A percentile compares a stretch with the other conserved stretches of the same genome.
Evolutionary conservation across 2,888 invertebrate species (phyloP).

Genomic region (Melanchra persicariae): DNA sequence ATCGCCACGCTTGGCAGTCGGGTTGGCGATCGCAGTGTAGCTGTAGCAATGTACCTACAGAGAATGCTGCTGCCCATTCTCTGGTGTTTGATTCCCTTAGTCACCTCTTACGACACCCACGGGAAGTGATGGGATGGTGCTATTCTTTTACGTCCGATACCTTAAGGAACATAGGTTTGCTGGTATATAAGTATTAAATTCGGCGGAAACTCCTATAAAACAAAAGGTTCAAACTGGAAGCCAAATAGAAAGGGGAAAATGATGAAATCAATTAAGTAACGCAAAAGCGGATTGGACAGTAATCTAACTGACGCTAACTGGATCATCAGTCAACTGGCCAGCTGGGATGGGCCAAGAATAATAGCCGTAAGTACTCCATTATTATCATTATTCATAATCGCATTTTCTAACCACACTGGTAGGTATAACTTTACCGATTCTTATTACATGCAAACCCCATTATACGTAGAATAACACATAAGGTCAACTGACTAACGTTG

Average conservation of each 20-base stretch:
- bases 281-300: conserved; percentile 7
- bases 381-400: conserved; percentile 32
- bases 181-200: conserved; percentile 10
- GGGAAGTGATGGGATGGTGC: no score
- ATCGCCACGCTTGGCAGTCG: no score
- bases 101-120: no score
- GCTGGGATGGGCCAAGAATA: conserved; percentile 6
- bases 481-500: conserved; percentile 71
- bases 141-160: no score
- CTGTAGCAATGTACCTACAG: no score
- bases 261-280: conserved; percentile 12
- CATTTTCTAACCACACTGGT: conserved; percentile 30
- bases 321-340: conserved; percentile 3
- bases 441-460: conserved; percentile 48
- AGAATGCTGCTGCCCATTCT: no score
- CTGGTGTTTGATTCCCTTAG: no score
- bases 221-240: conserved; percentile 18
- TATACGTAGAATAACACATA: conserved; percentile 57
- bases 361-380: conserved; percentile 17
- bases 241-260: not conserved
- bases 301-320: not conserved
- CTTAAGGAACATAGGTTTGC: no score
- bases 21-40: no score
- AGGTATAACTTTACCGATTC: conserved; percentile 47
- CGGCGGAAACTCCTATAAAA: conserved; percentile 19